Evolutionary conservation across 2,888 invertebrate genomes (phyloP), one percentile per base, ranked within the genome.

Genomic region (Pseudolycoriella hygida): DNA sequence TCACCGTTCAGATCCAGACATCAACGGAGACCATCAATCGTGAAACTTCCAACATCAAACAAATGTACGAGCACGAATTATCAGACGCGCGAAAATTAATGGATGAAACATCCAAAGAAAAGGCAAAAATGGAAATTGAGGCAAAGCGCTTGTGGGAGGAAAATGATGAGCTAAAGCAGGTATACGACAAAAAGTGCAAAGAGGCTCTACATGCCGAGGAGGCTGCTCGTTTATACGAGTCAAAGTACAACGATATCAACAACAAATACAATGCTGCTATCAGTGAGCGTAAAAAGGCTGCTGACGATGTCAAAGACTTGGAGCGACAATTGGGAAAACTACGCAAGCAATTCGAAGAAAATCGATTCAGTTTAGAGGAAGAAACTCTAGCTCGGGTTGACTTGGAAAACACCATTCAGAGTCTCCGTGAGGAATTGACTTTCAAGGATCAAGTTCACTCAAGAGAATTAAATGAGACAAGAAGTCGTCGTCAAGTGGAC

Each of bases 311-410:
- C 48, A 66, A 83, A 75, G 89, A 88, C 44, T 62, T 88, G 49
- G 77, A 77, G 44, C 78, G 77, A 51, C 85, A 86, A 57, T 65
- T 80, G 53, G 83, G 81, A 47, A 79, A 80, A 49, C 63, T 92
- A 46, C 76, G 79, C 51, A 80, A 81, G 49, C 76, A 83, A 52
- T 68, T 90, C 54, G 84, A 81, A 0, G 82, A 84, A 53, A 73
- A 87, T 25, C 80, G 87, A 56, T 89, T 88, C 61, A 84, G 88
- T 55, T 69, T 96, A 43, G 96, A 97, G 59, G 86, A 89, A 49
- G 97, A 98, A 69, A 90, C 90, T 44, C 67, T 98, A 52, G 79
- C 83, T 49, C 79, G 96, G 53, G 88, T 96, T 52, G 94, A 96
- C 61, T 75, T 93, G 55, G 93, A 98, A 69, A 96, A 96, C 64